Evolutionary conservation across 1,140 invertebrate species (phyloP).

Genomic region (Papilio polytes): DNA sequence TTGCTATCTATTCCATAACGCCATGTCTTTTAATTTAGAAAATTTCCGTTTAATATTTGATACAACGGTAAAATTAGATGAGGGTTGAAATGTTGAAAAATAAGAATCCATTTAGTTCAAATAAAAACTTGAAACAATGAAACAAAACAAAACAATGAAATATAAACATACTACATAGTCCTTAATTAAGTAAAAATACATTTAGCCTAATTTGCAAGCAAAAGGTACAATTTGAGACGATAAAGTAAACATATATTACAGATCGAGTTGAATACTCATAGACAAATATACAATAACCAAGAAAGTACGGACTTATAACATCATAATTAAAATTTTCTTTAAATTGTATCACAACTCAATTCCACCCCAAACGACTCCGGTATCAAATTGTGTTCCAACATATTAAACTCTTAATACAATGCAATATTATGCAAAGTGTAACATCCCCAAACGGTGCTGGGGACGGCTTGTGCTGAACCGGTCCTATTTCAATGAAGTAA

Average conservation of each 20-base stretch:
- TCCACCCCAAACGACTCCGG: conserved; percentile 34
- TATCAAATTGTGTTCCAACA: conserved; percentile 46
- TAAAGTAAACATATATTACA: too few relatives aligned
- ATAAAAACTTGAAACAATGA: too few relatives aligned
- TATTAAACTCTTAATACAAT: conserved; percentile 54
- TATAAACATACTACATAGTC: too few relatives aligned
- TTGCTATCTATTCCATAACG: conserved; percentile 29
- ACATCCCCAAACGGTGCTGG: conserved; percentile 51
- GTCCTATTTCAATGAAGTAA: conserved; percentile 65
- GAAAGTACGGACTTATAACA: neutral
- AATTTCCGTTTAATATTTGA: neutral
- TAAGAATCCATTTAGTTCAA: too few relatives aligned
- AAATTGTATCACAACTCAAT: conserved; percentile 24
- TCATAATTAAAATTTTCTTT: neutral
- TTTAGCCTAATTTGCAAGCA: too few relatives aligned
- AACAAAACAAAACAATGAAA: too few relatives aligned
- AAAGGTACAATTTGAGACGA: too few relatives aligned
- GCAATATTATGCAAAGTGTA: conserved; percentile 41
- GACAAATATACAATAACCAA: too few relatives aligned
- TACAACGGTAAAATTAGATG: neutral
- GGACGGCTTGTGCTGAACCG: conserved; percentile 71
- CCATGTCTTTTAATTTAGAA: neutral
- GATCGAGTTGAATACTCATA: too few relatives aligned
- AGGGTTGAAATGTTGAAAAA: too few relatives aligned
- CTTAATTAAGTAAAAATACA: too few relatives aligned